Conservation (phyloP, 23 tunicate species). For the Trididemnum clinides region DNA sequence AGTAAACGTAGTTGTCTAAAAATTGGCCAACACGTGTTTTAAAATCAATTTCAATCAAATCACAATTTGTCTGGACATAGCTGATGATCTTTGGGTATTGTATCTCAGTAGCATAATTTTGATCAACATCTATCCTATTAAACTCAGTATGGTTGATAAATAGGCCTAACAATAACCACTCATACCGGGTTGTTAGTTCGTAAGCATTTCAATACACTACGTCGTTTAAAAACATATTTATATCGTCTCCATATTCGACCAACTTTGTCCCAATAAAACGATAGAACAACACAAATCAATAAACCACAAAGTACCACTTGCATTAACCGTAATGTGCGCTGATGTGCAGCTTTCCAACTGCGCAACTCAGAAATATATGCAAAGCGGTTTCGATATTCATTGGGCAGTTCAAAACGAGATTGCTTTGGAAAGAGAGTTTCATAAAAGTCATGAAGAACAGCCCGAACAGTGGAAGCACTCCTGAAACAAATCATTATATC, state of each 20-base stretch:
- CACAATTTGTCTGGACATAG: too few relatives aligned
- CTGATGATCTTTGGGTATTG: too few relatives aligned
- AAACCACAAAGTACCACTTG: slow-evolving; percentile 36
- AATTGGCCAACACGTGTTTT: too few relatives aligned
- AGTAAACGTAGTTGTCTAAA: too few relatives aligned
- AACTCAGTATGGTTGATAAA: too few relatives aligned
- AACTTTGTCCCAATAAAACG: slow-evolving; percentile 69
- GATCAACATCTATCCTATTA: too few relatives aligned
- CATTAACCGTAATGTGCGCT: slow-evolving; percentile 42
- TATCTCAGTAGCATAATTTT: too few relatives aligned
- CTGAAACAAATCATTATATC: too few relatives aligned
- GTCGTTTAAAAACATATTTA: background rate
- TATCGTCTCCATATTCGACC: slow-evolving; percentile 17
- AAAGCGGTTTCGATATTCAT: slow-evolving; percentile 80
- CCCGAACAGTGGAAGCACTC: slow-evolving; percentile 65
- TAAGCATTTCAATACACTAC: background rate
- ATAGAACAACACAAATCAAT: slow-evolving; percentile 37
- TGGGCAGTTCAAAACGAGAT: slow-evolving; percentile 79
- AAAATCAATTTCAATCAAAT: too few relatives aligned
- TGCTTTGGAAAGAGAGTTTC: slow-evolving; percentile 72
- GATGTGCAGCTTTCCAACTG: slow-evolving; percentile 49
- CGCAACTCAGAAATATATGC: slow-evolving; percentile 32
- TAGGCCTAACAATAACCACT: too few relatives aligned
- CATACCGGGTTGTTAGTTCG: too few relatives aligned
- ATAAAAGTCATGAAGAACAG: slow-evolving; percentile 78